Evolutionary conservation across 2,797 vertebrate genomes (phyloP), one percentile per base, ranked within the genome.

Genomic region (Schizothorax lantsangensis): DNA sequence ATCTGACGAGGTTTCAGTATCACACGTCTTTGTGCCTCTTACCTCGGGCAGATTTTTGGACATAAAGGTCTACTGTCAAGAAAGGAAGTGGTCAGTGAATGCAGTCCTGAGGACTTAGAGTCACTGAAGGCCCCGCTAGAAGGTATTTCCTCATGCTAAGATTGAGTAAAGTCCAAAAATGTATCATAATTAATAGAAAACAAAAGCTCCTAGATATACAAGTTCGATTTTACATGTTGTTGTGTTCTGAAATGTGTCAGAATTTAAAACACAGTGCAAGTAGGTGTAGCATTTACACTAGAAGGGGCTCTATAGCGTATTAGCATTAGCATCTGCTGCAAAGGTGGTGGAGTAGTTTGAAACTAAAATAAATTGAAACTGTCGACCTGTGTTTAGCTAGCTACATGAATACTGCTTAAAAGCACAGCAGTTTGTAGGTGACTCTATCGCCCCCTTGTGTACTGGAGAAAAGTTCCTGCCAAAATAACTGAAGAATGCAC

Each of bases 51-150:
- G 90, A 74, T 88, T 59, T 26, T 66, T 75, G 68, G 19, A 81
- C 30, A 57, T 23, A 73, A 89, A 77, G 49, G 59, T n/a, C 47
- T 45, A 33, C 86, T 38, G 14, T 54, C 75, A 36, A 54, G 49
- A 59, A 49, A 83, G 33, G 72, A 79, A 12, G 36, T 38, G 79
- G 36, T 64, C 36, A 57, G 30, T 49, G 12, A 77, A 59, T 45
- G 15, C 54, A 54, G 68, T 14, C 30, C 83, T 81, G 57, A 90
- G 23, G 40, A n/a, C n/a, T 59, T 85, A 38, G 84, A 89, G 54
- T 87, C 90, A 30, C 78, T 86, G 23, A 87, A 43, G 26, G 33
- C 72, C 23, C 85, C 92, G 81, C 73, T 89, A 8, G 89, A 93
- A 83, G 94, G 94, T 94, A 84, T 68, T 4, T 40, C 19, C 26